Evolutionary conservation across 1,140 invertebrate species (phyloP).

Genomic region (Pararge aegeria): DNA sequence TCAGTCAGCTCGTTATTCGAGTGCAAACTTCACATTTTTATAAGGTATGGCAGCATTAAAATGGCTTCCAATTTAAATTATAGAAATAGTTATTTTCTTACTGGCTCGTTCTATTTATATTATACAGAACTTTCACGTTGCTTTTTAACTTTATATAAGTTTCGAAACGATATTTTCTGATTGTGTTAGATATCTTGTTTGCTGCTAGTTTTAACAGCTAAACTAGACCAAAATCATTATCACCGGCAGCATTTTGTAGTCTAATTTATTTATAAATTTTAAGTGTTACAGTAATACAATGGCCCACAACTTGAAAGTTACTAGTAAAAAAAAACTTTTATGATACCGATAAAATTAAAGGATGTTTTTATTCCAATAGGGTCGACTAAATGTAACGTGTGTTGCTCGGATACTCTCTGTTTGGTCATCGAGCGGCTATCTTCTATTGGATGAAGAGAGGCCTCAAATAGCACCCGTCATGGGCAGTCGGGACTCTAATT

Average conservation of each 20-base stretch:
- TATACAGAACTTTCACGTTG: neutral
- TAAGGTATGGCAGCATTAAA: constrained; percentile 48
- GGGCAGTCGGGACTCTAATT: constrained; percentile 81
- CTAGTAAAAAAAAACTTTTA: too few relatives aligned
- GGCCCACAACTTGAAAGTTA: too few relatives aligned
- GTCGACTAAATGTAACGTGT: constrained; percentile 82
- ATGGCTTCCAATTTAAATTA: constrained; percentile 8
- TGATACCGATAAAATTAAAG: too few relatives aligned
- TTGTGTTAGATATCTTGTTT: too few relatives aligned
- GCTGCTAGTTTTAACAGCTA: too few relatives aligned
- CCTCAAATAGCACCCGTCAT: constrained; percentile 84
- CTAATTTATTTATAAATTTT: too few relatives aligned
- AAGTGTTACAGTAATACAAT: too few relatives aligned
- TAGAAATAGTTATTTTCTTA: neutral
- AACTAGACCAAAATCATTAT: too few relatives aligned
- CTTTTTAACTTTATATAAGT: neutral
- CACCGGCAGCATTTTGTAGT: too few relatives aligned
- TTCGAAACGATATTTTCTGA: neutral
- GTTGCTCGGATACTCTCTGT: constrained; percentile 82
- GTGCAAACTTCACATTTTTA: constrained; percentile 71
- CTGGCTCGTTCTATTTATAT: neutral
- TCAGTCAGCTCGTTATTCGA: constrained; percentile 72
- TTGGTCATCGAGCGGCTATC: constrained; percentile 78
- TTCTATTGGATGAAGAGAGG: constrained; percentile 83
- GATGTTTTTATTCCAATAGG: too few relatives aligned